Conservation (phyloP, 2,113 vertebrate genomes). For the Scolopax mira region DNA sequence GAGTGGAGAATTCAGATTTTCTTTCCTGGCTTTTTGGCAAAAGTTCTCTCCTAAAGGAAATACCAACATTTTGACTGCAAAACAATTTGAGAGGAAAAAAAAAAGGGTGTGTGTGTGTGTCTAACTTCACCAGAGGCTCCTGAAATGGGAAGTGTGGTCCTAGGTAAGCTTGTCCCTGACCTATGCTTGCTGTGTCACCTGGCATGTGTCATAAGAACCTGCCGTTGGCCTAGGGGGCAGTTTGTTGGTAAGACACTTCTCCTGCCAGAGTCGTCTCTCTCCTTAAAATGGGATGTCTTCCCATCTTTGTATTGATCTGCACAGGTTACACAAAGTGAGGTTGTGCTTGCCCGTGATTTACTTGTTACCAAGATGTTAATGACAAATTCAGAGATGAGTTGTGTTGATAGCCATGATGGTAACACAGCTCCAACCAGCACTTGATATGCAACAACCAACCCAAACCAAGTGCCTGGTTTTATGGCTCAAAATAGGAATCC, state of each 20-base stretch:
- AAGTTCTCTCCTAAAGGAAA: background rate
- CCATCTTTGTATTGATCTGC: background rate
- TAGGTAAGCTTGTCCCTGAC: background rate
- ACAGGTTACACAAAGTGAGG: background rate
- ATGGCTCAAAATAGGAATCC: background rate
- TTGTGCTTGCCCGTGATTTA: background rate
- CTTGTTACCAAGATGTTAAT: background rate
- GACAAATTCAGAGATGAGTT: background rate
- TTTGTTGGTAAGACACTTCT: background rate
- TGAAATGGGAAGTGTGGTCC: background rate
- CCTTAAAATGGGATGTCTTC: background rate
- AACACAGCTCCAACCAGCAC: accelerated
- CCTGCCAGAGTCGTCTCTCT: no score
- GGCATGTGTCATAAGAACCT: background rate
- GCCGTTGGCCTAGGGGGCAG: no score
- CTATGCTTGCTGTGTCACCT: background rate
- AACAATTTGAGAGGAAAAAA: background rate
- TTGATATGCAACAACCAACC: background rate
- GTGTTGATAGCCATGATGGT: background rate
- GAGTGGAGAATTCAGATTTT: background rate
- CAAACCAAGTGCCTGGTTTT: background rate
- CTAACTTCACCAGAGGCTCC: background rate
- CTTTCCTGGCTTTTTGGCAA: background rate
- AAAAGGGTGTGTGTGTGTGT: background rate
- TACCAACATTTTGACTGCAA: background rate